Base-by-base conservation (phyloP, 2,113 vertebrate genomes). In the Mirza zaza region DNA sequence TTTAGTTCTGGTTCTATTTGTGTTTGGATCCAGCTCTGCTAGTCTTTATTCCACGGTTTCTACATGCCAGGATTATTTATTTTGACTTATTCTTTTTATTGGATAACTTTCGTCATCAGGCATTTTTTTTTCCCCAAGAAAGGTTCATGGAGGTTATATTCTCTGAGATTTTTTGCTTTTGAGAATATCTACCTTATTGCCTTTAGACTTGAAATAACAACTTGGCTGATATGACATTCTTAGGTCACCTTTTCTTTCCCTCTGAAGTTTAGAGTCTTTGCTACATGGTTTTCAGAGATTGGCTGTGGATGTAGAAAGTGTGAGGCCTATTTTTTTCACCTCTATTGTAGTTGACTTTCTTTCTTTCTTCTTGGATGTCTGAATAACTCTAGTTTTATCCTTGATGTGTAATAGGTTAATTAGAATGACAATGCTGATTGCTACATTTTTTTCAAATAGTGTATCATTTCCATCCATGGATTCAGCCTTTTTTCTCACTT, bases 121-220 rank as follows among this genome's bases (percentile, higher is more conserved):
- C 15, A 65, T 8, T 48, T 84, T 27, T 70, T 87, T 65, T 50
- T 2, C 21, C 11, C 67, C 2, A 27, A 42, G 32, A 18, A 81
- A 83, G n/a, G 11, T 12, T 81, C 32, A 36, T 42, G 55, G 79
- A 48, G 2, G 4, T 94, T 84, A 29, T 82, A 55, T 77, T 88
- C 32, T 52, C 52, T 61, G n/a, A 93, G n/a, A 87, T 34, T 80
- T 83, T 59, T 93, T 32, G 48, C 67, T 95, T 93, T 81, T 88
- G 76, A 94, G 70, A 65, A 52, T 70, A 83, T 77, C 55, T 96
- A 15, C 34, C 59, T 76, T 76, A n/a, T 55, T 97, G 55, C 63
- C 27, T 94, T 94, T 93, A 79, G n/a, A n/a, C 8, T 92, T 87
- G 20, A 81, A 81, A 39, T 82, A 88, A 88, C 15, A 71, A 20